These are phyloP conservation scores for Diaperis boleti DNA, from an alignment of 2,888 invertebrate species.

Conservation along the genomic window DNA sequence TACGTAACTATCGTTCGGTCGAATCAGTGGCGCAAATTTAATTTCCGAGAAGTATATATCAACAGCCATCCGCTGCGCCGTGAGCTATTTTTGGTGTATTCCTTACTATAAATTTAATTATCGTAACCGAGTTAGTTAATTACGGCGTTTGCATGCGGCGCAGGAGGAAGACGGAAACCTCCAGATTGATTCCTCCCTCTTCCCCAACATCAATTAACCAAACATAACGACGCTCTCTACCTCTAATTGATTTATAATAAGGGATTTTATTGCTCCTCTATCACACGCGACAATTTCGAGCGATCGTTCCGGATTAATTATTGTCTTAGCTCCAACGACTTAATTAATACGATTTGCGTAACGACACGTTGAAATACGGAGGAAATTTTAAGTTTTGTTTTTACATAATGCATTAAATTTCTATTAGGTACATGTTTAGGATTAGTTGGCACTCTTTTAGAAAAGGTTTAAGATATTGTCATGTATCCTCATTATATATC, in stretches of 20 bases:
- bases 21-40: slow-evolving; percentile 51
- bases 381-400: too few species aligned
- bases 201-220: slow-evolving; percentile 43
- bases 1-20: slow-evolving; percentile 37
- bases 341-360: slow-evolving; percentile 23
- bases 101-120: slow-evolving; percentile 63
- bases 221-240: slow-evolving; percentile 39
- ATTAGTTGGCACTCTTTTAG: too few species aligned
- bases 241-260: slow-evolving; percentile 43
- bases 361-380: too few species aligned
- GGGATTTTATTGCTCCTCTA: slow-evolving; percentile 40
- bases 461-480: too few species aligned
- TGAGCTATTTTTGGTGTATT: slow-evolving; percentile 62
- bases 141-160: slow-evolving; percentile 54
- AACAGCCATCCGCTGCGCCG: slow-evolving; percentile 55
- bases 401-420: too few species aligned
- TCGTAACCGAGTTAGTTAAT: slow-evolving; percentile 63
- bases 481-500: too few species aligned
- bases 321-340: slow-evolving; percentile 20
- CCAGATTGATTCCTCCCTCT: slow-evolving; percentile 50
- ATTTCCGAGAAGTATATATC: slow-evolving; percentile 56
- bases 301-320: slow-evolving; percentile 32
- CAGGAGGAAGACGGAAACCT: slow-evolving; percentile 48
- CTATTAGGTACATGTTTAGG: too few species aligned
- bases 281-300: slow-evolving; percentile 33